A percentile compares a stretch with the other conserved stretches of the same genome.
Evolutionary conservation across 2,888 invertebrate genomes (phyloP).

Genomic region (Perizoma affinitatum): DNA sequence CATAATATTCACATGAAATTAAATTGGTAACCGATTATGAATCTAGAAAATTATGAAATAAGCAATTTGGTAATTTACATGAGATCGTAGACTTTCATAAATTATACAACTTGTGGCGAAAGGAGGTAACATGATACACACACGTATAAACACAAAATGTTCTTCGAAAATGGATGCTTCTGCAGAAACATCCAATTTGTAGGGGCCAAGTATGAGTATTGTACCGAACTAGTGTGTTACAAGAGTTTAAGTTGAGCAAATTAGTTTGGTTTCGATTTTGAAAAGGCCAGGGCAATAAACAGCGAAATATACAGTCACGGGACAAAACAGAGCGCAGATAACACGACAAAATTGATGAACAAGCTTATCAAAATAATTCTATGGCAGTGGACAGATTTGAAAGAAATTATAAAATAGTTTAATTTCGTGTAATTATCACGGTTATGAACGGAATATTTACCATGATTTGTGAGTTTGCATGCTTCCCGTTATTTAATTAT

Average conservation of each 20-base stretch:
- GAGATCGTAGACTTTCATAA: constrained; percentile 65
- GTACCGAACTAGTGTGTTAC: too few relatives aligned
- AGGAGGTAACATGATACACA: constrained; percentile 3
- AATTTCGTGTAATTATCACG: too few relatives aligned
- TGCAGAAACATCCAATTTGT: too few relatives aligned
- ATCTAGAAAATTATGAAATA: constrained; percentile 51
- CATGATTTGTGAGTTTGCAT: too few relatives aligned
- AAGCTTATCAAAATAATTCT: constrained; percentile 57
- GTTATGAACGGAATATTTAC: too few relatives aligned
- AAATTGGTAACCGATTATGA: constrained; percentile 60
- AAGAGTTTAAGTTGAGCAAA: too few relatives aligned
- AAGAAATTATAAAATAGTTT: background rate
- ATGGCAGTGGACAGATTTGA: constrained; percentile 68
- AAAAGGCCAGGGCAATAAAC: too few relatives aligned
- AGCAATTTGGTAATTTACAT: constrained; percentile 70
- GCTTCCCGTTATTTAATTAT: too few relatives aligned
- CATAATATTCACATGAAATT: constrained; percentile 20
- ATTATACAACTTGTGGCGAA: constrained; percentile 40
- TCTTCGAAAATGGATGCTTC: too few relatives aligned
- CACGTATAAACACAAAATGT: constrained; percentile 6
- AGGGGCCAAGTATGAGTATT: too few relatives aligned
- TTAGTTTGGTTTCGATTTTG: background rate
- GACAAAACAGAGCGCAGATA: background rate
- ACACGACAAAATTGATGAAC: background rate
- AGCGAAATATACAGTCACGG: too few relatives aligned